Conservation (phyloP, 2,797 vertebrate species). For the Pangasius mekongensis region DNA sequence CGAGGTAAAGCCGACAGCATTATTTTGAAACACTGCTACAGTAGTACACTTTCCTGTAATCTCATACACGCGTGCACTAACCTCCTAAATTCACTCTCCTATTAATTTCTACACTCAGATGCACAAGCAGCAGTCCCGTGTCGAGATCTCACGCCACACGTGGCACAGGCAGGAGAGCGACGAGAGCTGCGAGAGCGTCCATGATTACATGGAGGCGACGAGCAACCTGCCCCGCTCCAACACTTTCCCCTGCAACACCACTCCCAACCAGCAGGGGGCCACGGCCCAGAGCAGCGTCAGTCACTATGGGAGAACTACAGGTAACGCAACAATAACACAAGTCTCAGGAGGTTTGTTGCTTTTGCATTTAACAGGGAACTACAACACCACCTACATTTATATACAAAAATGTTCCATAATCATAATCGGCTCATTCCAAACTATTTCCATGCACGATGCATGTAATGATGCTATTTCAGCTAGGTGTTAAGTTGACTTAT, state of each 20-base stretch:
- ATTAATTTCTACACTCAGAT: constrained; percentile 54
- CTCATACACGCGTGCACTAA: not conserved
- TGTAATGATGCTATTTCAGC: too few relatives aligned
- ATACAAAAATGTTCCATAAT: not conserved
- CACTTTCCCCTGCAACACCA: constrained; percentile 81
- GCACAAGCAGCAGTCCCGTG: constrained; percentile 91
- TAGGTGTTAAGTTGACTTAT: too few relatives aligned
- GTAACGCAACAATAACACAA: constrained; percentile 64
- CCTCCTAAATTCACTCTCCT: not conserved
- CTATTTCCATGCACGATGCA: not conserved
- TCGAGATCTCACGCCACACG: constrained; percentile 88
- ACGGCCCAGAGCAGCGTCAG: constrained; percentile 76
- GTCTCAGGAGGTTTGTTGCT: not conserved
- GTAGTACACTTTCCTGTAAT: not conserved
- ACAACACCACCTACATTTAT: not conserved
- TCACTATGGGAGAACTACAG: constrained; percentile 80
- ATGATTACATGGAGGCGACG: constrained; percentile 76
- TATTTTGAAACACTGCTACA: not conserved
- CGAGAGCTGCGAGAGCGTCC: constrained; percentile 90
- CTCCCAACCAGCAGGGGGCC: constrained; percentile 75
- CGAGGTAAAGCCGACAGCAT: constrained; percentile 77
- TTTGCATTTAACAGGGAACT: too few relatives aligned
- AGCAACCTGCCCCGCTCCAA: constrained; percentile 79
- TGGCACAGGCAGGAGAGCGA: constrained; percentile 97
- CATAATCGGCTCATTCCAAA: not conserved